A percentile compares a stretch with the other conserved stretches of the same genome.
phyloP scores from a whole-genome alignment of 1,140 invertebrate species.

The Drosophila sp. region DNA sequence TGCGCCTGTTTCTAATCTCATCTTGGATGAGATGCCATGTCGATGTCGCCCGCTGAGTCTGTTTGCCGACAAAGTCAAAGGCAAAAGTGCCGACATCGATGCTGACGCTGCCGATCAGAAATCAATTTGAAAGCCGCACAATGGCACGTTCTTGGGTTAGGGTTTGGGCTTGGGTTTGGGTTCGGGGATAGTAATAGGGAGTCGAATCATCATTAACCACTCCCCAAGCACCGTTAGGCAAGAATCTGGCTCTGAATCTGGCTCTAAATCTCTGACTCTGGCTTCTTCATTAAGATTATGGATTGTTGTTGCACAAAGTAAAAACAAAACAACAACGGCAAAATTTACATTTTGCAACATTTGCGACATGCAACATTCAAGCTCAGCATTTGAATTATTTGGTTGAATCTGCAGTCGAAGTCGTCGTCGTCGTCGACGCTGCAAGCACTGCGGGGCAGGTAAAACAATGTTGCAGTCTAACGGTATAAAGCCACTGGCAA shows the following conservation, averaged over 20 bases:
- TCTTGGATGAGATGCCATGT: conserved; percentile 6
- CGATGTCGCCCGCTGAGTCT: conserved; percentile 57
- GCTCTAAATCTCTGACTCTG: conserved; percentile 2
- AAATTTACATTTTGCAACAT: conserved; percentile 72
- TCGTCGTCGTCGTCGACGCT: conserved; percentile 16
- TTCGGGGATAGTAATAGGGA: neutral
- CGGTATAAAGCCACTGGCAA: conserved; percentile 61
- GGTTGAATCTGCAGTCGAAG: conserved; percentile 27
- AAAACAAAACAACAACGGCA: conserved; percentile 30
- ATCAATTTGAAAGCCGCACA: conserved; percentile 64
- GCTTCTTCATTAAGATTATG: conserved; percentile 75
- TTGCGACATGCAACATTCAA: conserved; percentile 42
- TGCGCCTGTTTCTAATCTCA: conserved; percentile 39
- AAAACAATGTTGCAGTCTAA: conserved; percentile 60
- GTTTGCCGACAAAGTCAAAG: conserved; percentile 78
- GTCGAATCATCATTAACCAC: conserved; percentile 8
- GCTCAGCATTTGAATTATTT: conserved; percentile 65
- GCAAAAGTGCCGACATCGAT: conserved; percentile 47
- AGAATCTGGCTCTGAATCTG: conserved; percentile 24
- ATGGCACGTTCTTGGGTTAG: conserved; percentile 46
- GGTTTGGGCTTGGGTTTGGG: neutral
- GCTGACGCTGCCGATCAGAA: conserved; percentile 41
- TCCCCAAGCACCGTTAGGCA: conserved; percentile 59
- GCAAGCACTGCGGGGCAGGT: conserved; percentile 35
- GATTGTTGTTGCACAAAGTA: conserved; percentile 50